phyloP scores from a whole-genome alignment of 1,140 invertebrate genomes.

The Leptinotarsa defecta region DNA sequence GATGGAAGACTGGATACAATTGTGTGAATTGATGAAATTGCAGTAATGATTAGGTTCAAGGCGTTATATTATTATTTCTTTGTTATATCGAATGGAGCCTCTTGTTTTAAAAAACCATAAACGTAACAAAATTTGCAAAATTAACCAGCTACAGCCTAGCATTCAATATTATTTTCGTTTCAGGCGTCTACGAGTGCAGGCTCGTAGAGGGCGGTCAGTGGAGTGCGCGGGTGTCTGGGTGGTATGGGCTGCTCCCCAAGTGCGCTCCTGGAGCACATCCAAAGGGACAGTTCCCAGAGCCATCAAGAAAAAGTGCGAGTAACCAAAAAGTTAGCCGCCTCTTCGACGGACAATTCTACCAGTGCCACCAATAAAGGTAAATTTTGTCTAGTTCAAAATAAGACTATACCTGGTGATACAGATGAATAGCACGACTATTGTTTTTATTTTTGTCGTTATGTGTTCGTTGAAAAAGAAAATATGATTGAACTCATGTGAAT shows the following conservation, averaged over 20 bases:
- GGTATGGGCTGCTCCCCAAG: conserved; percentile 54
- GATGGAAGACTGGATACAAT: no score
- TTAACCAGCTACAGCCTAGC: no score
- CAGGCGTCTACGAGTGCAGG: background rate
- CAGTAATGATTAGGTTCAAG: no score
- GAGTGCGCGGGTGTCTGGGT: conserved; percentile 21
- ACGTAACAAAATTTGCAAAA: no score
- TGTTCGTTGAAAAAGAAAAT: no score
- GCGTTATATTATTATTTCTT: no score
- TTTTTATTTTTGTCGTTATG: no score
- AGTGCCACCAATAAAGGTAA: conserved; percentile 23
- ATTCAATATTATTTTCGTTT: background rate
- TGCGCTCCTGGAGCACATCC: conserved; percentile 52
- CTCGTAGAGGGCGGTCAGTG: background rate
- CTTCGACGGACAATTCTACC: conserved; percentile 12
- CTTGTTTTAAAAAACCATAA: no score
- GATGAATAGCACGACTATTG: no score
- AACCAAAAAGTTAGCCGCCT: conserved; percentile 34
- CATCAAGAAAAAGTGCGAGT: conserved; percentile 38
- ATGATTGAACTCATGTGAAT: no score
- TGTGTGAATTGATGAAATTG: no score
- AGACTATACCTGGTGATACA: background rate
- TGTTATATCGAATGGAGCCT: no score
- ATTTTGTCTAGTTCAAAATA: background rate
- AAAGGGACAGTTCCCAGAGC: conserved; percentile 48